Evolutionary conservation across 2,888 invertebrate genomes (phyloP).

Genomic region (Temnothorax ravouxi): DNA sequence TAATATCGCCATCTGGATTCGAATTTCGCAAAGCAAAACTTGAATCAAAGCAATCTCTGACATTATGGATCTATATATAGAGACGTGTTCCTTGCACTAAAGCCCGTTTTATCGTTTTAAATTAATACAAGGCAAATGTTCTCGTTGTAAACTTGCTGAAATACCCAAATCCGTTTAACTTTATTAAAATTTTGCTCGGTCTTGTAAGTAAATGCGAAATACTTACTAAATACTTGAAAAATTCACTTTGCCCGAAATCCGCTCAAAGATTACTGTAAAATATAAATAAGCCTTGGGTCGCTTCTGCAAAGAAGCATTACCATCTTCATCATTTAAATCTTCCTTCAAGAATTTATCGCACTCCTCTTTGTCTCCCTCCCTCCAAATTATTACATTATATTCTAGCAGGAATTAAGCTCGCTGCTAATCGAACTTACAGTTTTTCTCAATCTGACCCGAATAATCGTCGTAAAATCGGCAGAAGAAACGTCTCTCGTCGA

Average conservation of each 20-base stretch:
- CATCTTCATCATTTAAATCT: constrained; percentile 40
- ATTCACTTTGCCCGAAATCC: constrained; percentile 41
- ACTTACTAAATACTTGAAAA: constrained; percentile 25
- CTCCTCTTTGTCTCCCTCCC: background rate
- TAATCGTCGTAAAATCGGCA: constrained; percentile 17
- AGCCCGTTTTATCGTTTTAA: constrained; percentile 1
- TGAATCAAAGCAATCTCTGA: constrained; percentile 5
- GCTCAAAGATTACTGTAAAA: constrained; percentile 49
- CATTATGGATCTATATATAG: background rate
- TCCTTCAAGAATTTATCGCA: constrained; percentile 25
- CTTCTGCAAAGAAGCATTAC: constrained; percentile 27
- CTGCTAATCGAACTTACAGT: background rate
- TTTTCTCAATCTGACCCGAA: background rate
- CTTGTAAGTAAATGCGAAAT: constrained; percentile 24
- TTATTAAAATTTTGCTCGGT: constrained; percentile 38
- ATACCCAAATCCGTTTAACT: constrained; percentile 31
- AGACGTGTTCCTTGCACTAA: background rate
- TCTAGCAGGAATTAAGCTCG: background rate
- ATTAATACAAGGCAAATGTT: constrained; percentile 39
- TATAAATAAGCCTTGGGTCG: constrained; percentile 52
- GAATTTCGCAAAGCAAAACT: constrained; percentile 14
- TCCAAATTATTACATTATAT: background rate
- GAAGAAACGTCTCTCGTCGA: background rate
- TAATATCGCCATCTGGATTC: background rate
- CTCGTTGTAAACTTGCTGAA: constrained; percentile 16